Evolutionary conservation across 1,140 invertebrate species (phyloP).

Genomic region (Coptotermes formosanus): DNA sequence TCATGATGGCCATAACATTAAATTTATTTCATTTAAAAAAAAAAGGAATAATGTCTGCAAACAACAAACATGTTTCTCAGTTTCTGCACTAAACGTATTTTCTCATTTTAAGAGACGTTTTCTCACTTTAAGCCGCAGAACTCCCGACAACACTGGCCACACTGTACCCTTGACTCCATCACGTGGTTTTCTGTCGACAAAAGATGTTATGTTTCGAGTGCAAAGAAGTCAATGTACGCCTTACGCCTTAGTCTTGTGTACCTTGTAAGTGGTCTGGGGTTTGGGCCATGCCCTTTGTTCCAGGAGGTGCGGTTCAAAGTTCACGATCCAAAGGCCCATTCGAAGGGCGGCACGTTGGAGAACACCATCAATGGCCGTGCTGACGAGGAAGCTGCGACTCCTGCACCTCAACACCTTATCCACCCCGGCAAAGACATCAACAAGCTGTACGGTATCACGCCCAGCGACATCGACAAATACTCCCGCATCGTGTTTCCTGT

Average conservation of each 20-base stretch:
- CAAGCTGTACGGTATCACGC: slow-evolving; percentile 73
- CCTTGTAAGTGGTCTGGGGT: slow-evolving; percentile 33
- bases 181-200: too few relatives aligned
- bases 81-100: too few relatives aligned
- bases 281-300: slow-evolving; percentile 33
- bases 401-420: slow-evolving; percentile 70
- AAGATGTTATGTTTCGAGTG: too few relatives aligned
- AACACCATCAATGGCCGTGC: slow-evolving; percentile 48
- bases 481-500: slow-evolving; percentile 94
- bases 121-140: too few relatives aligned
- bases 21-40: too few relatives aligned
- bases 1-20: too few relatives aligned
- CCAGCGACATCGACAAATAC: slow-evolving; percentile 96
- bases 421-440: slow-evolving; percentile 71
- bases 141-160: too few relatives aligned
- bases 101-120: too few relatives aligned
- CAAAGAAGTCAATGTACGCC: too few relatives aligned
- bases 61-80: too few relatives aligned
- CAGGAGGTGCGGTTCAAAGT: slow-evolving; percentile 54
- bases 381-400: slow-evolving; percentile 54
- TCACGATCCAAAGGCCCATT: slow-evolving; percentile 50
- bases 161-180: too few relatives aligned
- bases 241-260: not conserved
- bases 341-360: slow-evolving; percentile 50
- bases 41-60: too few relatives aligned